phyloP scores from a whole-genome alignment of 2,888 invertebrate genomes.

The Perizoma flavofasciatum region DNA sequence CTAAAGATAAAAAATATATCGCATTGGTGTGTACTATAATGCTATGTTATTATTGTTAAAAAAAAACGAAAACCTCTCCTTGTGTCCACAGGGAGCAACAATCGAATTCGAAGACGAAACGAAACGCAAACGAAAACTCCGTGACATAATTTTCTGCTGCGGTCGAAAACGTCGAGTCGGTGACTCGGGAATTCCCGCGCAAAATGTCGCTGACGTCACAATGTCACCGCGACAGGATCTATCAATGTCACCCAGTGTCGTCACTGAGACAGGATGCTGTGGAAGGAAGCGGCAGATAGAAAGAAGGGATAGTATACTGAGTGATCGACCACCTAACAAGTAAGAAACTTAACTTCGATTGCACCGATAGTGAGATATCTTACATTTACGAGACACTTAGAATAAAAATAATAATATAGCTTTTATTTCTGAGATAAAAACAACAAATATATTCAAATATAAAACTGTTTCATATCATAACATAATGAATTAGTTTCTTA shows the following conservation, averaged over 20 bases:
- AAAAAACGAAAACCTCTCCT: too few relatives aligned
- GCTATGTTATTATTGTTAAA: too few relatives aligned
- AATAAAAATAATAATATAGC: too few relatives aligned
- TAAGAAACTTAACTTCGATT: constrained; percentile 42
- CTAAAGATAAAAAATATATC: too few relatives aligned
- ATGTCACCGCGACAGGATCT: constrained; percentile 41
- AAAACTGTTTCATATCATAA: too few relatives aligned
- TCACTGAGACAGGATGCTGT: constrained; percentile 66
- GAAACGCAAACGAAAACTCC: constrained; percentile 74
- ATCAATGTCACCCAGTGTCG: constrained; percentile 50
- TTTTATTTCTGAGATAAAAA: not conserved
- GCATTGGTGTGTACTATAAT: too few relatives aligned
- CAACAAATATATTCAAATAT: too few relatives aligned
- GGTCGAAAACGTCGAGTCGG: constrained; percentile 56
- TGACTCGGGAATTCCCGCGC: constrained; percentile 46
- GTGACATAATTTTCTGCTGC: constrained; percentile 75
- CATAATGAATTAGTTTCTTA: too few relatives aligned
- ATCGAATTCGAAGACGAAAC: constrained; percentile 76
- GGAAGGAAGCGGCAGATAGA: constrained; percentile 71
- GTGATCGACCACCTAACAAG: constrained; percentile 72
- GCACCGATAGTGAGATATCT: too few relatives aligned
- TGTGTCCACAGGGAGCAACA: constrained; percentile 30
- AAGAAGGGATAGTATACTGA: constrained; percentile 82
- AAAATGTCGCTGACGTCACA: constrained; percentile 43
- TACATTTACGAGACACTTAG: too few relatives aligned